Evolutionary conservation across 1,140 invertebrate species (phyloP), one percentile per base, ranked within the genome.

Genomic region (Ostrea edulis): DNA sequence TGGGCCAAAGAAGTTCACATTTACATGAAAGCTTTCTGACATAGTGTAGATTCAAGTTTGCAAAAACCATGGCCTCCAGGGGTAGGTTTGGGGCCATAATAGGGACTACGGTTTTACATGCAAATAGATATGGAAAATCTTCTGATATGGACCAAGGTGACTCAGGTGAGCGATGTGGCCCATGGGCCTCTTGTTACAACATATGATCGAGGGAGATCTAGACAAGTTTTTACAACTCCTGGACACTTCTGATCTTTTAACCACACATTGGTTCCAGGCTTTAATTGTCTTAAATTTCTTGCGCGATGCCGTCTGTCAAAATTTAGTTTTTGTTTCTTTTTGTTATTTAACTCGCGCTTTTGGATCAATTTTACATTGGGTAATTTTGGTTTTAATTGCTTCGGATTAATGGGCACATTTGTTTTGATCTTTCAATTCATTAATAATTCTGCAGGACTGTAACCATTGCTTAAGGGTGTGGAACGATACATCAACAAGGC

Each of bases 401-500:
- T 58, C 14, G 55, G 11, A 20, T 58, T 58, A 12, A 58, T 58
- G 0, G 7, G 55, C 55, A 58, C 8, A 58, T 12, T 58, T 58
- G 55, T 58, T 58, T 58, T 58, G 3, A 58, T 58, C 14, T 58
- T 58, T 44, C 20, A 3, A 58, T 58, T 58, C 55, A 77, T 44
- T 25, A 44, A 2, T 22, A 87, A 29, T 25, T 87, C 51, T 20
- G 81, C 35, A 11, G 82, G 86, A 22, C 52, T 65, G 14, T 29
- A 55, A 17, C 17, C 82, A 54, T 29, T 20, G 2, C 52, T 51
- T 22, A 53, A 7, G 0, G 86, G 44, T 25, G 82, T 84, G 8
- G 44, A n/a, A 17, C 82, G n/a, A 12, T 71, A 83, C n/a, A 71
- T 81, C 35, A 87, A 20, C 17, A 87, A 44, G 29, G 86, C 77